Conservation (phyloP, 2,888 invertebrate species). For the Pardosa pseudoannulata region DNA sequence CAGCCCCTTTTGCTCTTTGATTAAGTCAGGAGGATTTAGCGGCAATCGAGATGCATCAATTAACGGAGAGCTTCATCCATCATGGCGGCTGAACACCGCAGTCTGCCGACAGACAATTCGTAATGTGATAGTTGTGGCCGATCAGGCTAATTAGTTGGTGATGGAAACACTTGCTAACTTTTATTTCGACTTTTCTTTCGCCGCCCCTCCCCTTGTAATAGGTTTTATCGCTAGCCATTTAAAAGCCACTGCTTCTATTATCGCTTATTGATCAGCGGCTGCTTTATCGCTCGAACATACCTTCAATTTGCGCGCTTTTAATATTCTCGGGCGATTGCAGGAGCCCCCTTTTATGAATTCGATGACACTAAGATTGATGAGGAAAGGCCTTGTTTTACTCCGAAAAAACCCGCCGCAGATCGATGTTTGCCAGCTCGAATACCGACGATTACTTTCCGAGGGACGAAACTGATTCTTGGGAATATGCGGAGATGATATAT, state of each 20-base stretch:
- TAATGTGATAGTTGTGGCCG: conserved; percentile 59
- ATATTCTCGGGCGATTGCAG: conserved; percentile 36
- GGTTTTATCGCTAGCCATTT: conserved; percentile 34
- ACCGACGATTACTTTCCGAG: conserved; percentile 8
- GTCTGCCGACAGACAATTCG: conserved; percentile 38
- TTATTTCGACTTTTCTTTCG: conserved; percentile 43
- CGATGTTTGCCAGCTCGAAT: conserved; percentile 20
- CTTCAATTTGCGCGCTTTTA: conserved; percentile 39
- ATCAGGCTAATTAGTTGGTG: conserved; percentile 62
- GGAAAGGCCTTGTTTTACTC: conserved; percentile 2
- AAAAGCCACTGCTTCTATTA: conserved; percentile 30
- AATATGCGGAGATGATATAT: conserved; percentile 18
- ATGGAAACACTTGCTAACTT: conserved; percentile 62
- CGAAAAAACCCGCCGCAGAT: conserved; percentile 7
- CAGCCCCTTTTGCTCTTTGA: conserved; percentile 26
- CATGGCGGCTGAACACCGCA: conserved; percentile 45
- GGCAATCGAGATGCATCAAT: conserved; percentile 51
- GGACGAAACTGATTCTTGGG: conserved; percentile 25
- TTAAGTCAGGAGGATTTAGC: conserved; percentile 44
- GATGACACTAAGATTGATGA: conserved; percentile 47
- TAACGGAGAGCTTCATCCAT: conserved; percentile 44
- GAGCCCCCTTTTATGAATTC: conserved; percentile 42
- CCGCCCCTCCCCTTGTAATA: conserved; percentile 21
- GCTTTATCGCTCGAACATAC: conserved; percentile 29
- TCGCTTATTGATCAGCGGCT: conserved; percentile 48